Conservation (phyloP, 2,888 invertebrate species). For the Cryptus viduatorius region DNA sequence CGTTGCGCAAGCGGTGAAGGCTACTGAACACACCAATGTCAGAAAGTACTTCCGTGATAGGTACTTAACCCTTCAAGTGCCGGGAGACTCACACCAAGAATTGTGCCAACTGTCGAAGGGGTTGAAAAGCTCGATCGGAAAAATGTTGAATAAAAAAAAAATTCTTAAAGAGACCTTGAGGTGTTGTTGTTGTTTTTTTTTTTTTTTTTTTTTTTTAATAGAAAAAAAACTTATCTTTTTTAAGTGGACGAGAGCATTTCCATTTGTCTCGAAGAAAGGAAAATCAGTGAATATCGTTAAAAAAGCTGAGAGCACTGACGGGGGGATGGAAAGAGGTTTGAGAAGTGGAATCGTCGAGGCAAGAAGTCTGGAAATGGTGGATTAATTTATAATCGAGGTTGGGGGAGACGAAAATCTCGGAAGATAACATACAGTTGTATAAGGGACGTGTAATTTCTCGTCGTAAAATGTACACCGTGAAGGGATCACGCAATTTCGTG, state of each 20-base stretch:
- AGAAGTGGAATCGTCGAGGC: conserved; percentile 16
- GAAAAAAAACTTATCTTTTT: neutral
- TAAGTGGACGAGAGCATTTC: neutral
- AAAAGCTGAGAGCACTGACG: conserved; percentile 9
- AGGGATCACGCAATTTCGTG: conserved; percentile 65
- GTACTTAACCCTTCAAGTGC: conserved; percentile 66
- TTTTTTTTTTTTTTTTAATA: neutral
- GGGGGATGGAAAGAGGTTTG: neutral
- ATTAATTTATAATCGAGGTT: conserved; percentile 32
- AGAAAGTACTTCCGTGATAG: conserved; percentile 72
- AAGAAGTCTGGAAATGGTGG: conserved; percentile 1
- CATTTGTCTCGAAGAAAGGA: conserved; percentile 4
- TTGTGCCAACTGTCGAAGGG: too few relatives aligned
- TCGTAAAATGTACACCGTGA: conserved; percentile 45
- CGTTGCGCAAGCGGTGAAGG: conserved; percentile 51
- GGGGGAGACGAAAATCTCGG: neutral
- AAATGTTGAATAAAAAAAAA: too few relatives aligned
- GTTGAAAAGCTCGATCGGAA: too few relatives aligned
- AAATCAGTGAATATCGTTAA: conserved; percentile 18
- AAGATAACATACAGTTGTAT: neutral
- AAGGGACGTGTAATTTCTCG: conserved; percentile 57
- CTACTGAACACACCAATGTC: conserved; percentile 77
- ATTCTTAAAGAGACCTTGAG: too few relatives aligned
- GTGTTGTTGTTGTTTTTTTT: too few relatives aligned
- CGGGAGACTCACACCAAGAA: too few relatives aligned